A percentile compares a stretch with the other conserved stretches of the same genome.
Conservation (phyloP, 2,888 invertebrate species). For the Dromius quadrimaculatus region DNA sequence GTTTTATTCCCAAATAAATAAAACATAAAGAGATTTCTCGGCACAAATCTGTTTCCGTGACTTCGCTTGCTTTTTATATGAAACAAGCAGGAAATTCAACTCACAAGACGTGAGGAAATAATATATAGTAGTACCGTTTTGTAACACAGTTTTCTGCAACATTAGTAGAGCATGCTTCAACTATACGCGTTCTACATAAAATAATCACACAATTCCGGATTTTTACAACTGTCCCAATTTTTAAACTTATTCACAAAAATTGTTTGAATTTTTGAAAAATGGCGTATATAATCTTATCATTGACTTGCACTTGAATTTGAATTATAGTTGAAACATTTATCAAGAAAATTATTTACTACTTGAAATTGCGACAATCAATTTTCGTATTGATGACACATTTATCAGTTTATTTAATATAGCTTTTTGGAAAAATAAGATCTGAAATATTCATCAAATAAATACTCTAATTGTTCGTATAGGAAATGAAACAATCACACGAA, state of each 20-base stretch:
- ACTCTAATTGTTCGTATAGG: no score
- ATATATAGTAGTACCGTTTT: slow-evolving; percentile 32
- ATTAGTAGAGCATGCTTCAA: slow-evolving; percentile 9
- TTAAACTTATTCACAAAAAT: no score
- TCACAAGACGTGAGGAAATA: slow-evolving; percentile 21
- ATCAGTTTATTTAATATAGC: no score
- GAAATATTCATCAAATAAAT: no score
- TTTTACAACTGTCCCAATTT: no score
- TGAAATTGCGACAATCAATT: neutral
- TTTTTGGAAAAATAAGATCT: no score
- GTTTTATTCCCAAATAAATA: no score
- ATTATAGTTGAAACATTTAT: neutral
- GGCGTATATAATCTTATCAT: neutral
- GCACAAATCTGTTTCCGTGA: slow-evolving; percentile 2
- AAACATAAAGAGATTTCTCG: no score
- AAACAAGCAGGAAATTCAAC: slow-evolving; percentile 36
- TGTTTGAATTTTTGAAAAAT: no score
- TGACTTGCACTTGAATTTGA: neutral
- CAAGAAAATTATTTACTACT: neutral
- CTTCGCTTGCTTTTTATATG: slow-evolving; percentile 5
- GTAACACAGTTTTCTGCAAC: slow-evolving; percentile 27
- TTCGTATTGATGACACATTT: no score
- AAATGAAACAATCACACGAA: no score
- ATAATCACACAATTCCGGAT: slow-evolving; percentile 1
- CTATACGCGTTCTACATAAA: neutral